Base-by-base conservation (phyloP, 1,140 invertebrate species). In the Drosophila gunungcola region DNA sequence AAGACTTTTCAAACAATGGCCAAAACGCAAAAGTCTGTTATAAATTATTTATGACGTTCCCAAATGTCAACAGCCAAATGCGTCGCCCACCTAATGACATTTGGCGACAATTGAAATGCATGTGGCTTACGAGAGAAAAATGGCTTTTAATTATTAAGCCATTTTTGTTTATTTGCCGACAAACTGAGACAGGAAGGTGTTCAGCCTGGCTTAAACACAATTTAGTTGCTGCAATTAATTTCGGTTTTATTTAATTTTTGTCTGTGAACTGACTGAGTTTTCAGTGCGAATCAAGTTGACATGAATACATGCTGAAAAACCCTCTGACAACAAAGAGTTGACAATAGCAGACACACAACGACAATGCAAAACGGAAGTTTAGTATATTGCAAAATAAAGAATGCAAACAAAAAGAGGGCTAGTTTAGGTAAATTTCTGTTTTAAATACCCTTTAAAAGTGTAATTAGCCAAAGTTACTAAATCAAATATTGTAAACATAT, bases 21-120 rank as follows among this genome's bases (percentile, higher is more conserved):
- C 43, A 70, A 70, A 82, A 65, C 48, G 64, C 51, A 78, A 84
- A 85, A 63, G 52, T 34, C 4, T 78, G 56, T 73, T 85, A 84
- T 83, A 80, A 84, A 82, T 82, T 74, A 73, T 82, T 70, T 79
- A 84, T 80, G 72, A 60, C 49, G 54, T 56, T 56, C 54, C 43
- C 38, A 76, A 84, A 84, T 84, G 80, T 80, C 80, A 83, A 79
- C 54, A 75, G 64, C 54, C 61, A 78, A 73, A 56, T 63, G 52
- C 49, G 53, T 63, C 82, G 75, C 81, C 81, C 81, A 84, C 81
- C 48, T 69, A 84, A 43, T 85, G 81, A 64, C 76, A 80, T 73
- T 65, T 63, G 62, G 41, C 54, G 41, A 16, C 56, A 72, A 42
- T 48, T 41, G 38, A 48, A 46, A 46, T 73, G 56, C 49, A 63